Percentiles rank a stretch among this genome's conserved stretches.
These are phyloP conservation scores for Fistularia tabacaria DNA, from an alignment of 2,797 vertebrate species.

Conservation along the genomic window DNA sequence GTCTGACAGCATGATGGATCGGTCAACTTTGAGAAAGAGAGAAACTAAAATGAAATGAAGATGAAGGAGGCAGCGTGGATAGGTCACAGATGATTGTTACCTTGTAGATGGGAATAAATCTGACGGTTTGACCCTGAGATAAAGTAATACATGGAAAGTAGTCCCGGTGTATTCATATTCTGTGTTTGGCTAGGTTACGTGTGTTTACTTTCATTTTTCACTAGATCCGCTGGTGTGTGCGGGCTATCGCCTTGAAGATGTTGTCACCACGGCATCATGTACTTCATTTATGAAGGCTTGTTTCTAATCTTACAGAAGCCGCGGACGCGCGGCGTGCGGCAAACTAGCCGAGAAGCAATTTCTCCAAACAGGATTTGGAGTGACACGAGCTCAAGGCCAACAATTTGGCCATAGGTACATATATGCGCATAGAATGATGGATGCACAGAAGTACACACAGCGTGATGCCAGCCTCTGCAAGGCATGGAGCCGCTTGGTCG, in stretches of 20 bases:
- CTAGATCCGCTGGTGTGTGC: no score
- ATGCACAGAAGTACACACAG: constrained; percentile 35
- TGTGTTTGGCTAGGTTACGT: no score
- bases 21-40: constrained; percentile 15
- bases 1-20: constrained; percentile 16
- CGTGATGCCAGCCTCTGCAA: constrained; percentile 49
- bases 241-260: neutral
- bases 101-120: neutral
- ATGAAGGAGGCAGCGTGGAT: neutral
- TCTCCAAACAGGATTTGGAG: constrained; percentile 44
- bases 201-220: no score
- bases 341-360: constrained; percentile 41
- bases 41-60: neutral
- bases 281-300: constrained; percentile 3
- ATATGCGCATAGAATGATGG: constrained; percentile 35
- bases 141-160: neutral
- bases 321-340: constrained; percentile 18
- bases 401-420: constrained; percentile 46
- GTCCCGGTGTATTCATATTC: neutral
- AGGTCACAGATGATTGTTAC: constrained; percentile 7
- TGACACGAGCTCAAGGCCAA: constrained; percentile 60
- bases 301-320: constrained; percentile 29
- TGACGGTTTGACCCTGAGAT: neutral
- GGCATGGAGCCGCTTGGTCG: constrained; percentile 33
- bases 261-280: constrained; percentile 4